Evolutionary conservation across 2,888 invertebrate genomes (phyloP).

Genomic region (Epicampocera succincta): DNA sequence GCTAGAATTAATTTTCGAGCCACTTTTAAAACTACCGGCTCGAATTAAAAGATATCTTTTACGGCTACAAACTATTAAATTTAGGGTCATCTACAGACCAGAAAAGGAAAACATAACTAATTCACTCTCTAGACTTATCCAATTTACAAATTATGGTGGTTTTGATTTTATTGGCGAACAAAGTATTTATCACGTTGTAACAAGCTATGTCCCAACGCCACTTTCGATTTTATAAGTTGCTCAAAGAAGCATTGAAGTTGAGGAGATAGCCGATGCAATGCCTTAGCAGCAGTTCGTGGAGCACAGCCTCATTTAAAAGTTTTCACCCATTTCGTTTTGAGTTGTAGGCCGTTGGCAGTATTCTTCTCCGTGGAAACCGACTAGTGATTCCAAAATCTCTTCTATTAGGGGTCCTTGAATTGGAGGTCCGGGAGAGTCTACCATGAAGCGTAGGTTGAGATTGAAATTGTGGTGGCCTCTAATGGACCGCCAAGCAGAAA

Average conservation of each 20-base stretch:
- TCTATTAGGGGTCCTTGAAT: slow-evolving; percentile 67
- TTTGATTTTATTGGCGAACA: slow-evolving; percentile 46
- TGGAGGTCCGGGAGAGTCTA: slow-evolving; percentile 72
- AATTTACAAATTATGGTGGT: not conserved
- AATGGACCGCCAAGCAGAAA: slow-evolving; percentile 54
- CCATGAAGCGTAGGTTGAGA: slow-evolving; percentile 59
- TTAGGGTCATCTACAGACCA: slow-evolving; percentile 17
- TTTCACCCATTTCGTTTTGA: slow-evolving; percentile 52
- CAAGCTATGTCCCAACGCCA: slow-evolving; percentile 45
- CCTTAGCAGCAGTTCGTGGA: slow-evolving; percentile 34
- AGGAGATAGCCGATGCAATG: slow-evolving; percentile 37
- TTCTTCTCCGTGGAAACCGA: slow-evolving; percentile 61
- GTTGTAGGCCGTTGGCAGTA: slow-evolving; percentile 60
- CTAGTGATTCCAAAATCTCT: slow-evolving; percentile 41
- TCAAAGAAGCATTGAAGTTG: slow-evolving; percentile 34
- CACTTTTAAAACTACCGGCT: slow-evolving; percentile 65
- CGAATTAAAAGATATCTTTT: slow-evolving; percentile 69
- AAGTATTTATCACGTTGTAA: slow-evolving; percentile 40
- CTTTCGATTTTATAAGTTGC: slow-evolving; percentile 45
- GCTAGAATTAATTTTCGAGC: slow-evolving; percentile 74
- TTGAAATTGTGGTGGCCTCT: slow-evolving; percentile 64
- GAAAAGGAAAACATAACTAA: slow-evolving; percentile 51
- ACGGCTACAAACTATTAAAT: slow-evolving; percentile 45
- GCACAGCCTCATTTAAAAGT: slow-evolving; percentile 3
- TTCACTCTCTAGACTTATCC: slow-evolving; percentile 47